Evolutionary conservation across 2,113 vertebrate genomes (phyloP), one percentile per base, ranked within the genome.

Genomic region (Ageneiosus marmoratus): DNA sequence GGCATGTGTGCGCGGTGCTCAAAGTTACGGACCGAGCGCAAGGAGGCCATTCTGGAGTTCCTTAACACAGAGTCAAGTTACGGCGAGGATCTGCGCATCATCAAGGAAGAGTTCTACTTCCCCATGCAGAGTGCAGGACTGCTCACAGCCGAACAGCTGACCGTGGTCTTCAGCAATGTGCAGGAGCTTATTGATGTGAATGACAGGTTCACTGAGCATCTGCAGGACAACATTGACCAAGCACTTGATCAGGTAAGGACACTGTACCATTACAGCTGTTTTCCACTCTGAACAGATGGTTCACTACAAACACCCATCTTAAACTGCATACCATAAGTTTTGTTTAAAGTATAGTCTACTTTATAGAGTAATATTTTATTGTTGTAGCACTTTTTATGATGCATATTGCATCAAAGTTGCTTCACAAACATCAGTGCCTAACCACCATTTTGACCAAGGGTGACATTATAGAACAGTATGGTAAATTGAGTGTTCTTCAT

Each of bases 31-130:
- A 96, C 92, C 0, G 96, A 98, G 88, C 93, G 96, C 32, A 97
- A 97, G 77, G 97, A 98, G 83, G 95, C 97, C 65, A 94, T 97
- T 84, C 87, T 97, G 90, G 96, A 98, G 91, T 97, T 98, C 53
- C 93, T 98, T 80, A 96, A 96, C 88, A 97, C 96, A 0, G 96
- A 98, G 91, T 93, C 93, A 20, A 97, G 96, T 89, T 97, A 96
- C 0, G 93, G 95, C 16, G 96, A 96, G 84, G 95, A 96, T 90
- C 93, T 96, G 79, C 91, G 95, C 15, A 96, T 97, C 89, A 97
- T 97, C 85, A 95, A 94, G 83, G 95, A 96, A 92, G 96, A 97
- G 82, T 97, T 97, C 84, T 96, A 96, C 88, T 91, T 95, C 77
- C 96, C 95, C 74, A 97, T 97, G 95, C 95, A 97, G 92, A 94